Conservation (phyloP, 2,113 vertebrate species). For the Irena cyanogastra region DNA sequence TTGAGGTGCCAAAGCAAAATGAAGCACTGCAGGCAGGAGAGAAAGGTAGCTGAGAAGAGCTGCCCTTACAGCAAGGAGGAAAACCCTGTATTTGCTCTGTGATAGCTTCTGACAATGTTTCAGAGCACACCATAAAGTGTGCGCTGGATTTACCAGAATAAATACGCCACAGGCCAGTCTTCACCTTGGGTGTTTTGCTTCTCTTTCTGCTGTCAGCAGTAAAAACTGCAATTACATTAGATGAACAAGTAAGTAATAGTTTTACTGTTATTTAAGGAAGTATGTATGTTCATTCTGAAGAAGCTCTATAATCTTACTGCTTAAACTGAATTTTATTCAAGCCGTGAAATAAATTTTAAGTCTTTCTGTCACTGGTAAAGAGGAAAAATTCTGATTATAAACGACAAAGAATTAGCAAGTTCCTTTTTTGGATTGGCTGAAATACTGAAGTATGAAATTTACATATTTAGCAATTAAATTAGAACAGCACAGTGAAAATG, state of each 20-base stretch:
- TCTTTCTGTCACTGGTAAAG: background rate
- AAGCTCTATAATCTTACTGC: background rate
- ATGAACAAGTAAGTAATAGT: constrained; percentile 44
- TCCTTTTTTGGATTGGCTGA: background rate
- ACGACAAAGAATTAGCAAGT: background rate
- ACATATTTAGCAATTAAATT: background rate
- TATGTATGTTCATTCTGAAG: background rate
- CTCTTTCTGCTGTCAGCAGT: background rate
- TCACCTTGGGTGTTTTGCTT: background rate
- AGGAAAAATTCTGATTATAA: background rate
- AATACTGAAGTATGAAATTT: background rate
- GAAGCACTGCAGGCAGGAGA: background rate
- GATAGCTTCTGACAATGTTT: background rate
- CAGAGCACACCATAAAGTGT: background rate
- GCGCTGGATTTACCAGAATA: background rate
- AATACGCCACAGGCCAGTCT: background rate
- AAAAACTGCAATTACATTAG: background rate
- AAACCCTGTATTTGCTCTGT: rapidly evolving
- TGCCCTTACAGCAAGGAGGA: background rate
- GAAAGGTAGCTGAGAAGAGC: background rate
- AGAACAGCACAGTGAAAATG: background rate
- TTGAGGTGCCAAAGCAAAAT: constrained; percentile 22
- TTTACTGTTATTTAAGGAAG: background rate
- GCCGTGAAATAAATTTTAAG: background rate
- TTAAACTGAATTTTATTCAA: background rate